Percentiles rank a stretch among this genome's conserved stretches.
Evolutionary conservation across 2,797 vertebrate species (phyloP).

Genomic region (Squalus acanthias): DNA sequence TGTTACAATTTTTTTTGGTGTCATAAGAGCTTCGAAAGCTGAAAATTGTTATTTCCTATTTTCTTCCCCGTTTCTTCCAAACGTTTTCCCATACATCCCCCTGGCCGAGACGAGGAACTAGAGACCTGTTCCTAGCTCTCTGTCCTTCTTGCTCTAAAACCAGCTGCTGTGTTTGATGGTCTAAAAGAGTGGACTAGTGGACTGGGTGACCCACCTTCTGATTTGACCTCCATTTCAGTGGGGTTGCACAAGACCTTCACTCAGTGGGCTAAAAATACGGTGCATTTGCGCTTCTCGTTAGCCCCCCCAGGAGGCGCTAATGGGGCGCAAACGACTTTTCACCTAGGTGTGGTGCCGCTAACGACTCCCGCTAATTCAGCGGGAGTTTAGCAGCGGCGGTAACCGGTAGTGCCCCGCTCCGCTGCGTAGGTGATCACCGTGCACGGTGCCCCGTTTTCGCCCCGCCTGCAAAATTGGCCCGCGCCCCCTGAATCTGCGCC

Average conservation of each 20-base stretch:
- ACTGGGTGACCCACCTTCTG: neutral
- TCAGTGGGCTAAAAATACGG: too few relatives aligned
- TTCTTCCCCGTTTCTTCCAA: neutral
- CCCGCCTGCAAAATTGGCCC: too few relatives aligned
- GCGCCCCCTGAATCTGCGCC: too few relatives aligned
- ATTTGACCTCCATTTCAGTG: neutral
- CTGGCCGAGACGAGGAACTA: neutral
- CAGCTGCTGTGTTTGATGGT: neutral
- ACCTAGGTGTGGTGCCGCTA: too few relatives aligned
- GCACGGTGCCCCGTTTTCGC: too few relatives aligned
- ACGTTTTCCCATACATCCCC: neutral
- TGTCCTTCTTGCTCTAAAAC: neutral
- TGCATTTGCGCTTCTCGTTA: too few relatives aligned
- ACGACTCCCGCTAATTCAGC: too few relatives aligned
- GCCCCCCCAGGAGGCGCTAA: too few relatives aligned
- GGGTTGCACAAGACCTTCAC: neutral
- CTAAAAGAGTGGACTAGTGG: neutral
- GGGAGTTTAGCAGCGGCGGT: too few relatives aligned
- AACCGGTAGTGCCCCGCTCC: too few relatives aligned
- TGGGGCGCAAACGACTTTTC: too few relatives aligned
- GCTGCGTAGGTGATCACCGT: too few relatives aligned
- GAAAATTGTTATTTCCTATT: neutral
- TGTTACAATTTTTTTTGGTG: neutral
- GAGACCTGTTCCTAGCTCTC: neutral
- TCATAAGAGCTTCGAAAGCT: neutral